phyloP scores from a whole-genome alignment of 64 coral and sea anemone genomes.

The Actinia equina region DNA sequence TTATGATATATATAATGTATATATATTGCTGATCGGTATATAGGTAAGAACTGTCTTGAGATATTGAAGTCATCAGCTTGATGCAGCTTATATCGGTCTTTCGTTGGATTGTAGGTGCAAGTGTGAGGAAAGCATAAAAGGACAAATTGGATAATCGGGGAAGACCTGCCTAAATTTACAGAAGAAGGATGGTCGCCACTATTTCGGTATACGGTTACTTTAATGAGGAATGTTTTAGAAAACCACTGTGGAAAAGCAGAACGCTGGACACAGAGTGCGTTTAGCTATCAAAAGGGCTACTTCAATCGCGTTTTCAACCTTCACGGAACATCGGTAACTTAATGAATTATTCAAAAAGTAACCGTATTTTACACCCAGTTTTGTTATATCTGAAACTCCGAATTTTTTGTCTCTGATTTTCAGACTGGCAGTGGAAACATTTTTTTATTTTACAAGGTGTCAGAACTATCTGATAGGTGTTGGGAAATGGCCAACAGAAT shows the following conservation, averaged over 20 bases:
- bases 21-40: no score
- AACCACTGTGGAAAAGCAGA: not conserved
- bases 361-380: not conserved
- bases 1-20: no score
- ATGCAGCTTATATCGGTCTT: no score
- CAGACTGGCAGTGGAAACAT: constrained; percentile 13
- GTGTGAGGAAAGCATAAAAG: not conserved
- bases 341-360: not conserved
- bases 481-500: not conserved
- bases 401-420: not conserved
- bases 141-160: not conserved
- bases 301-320: not conserved
- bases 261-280: not conserved
- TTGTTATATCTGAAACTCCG: not conserved
- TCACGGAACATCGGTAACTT: constrained; percentile 6
- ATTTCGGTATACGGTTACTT: not conserved
- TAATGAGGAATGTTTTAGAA: not conserved
- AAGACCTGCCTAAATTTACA: constrained; percentile 3
- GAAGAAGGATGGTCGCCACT: constrained; percentile 18
- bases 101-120: not conserved
- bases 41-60: no score
- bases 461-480: constrained; percentile 9
- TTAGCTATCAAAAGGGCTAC: not conserved
- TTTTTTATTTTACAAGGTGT: constrained; percentile 19
- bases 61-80: no score